A percentile compares a stretch with the other conserved stretches of the same genome.
These are phyloP conservation scores for Nemapogon koenigi DNA, from an alignment of 2,888 invertebrate species.

Conservation along the genomic window DNA sequence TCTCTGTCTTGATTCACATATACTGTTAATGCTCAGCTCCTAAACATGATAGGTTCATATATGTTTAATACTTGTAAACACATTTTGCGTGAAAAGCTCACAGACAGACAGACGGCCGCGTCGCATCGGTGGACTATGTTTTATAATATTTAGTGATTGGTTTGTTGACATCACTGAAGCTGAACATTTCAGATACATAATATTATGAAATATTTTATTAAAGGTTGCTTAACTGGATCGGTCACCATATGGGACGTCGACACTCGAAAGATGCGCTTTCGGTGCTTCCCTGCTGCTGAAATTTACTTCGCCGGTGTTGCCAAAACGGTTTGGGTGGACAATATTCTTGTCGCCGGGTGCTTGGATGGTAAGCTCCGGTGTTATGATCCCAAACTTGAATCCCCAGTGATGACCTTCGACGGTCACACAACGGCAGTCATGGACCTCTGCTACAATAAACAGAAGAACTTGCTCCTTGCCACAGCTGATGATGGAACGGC, in stretches of 20 bases:
- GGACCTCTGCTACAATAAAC: constrained; percentile 72
- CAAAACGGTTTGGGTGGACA: constrained; percentile 60
- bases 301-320: constrained; percentile 62
- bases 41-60: too few species aligned
- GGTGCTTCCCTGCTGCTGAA: constrained; percentile 54
- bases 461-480: constrained; percentile 69
- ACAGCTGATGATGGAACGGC: constrained; percentile 81
- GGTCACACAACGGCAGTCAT: constrained; percentile 81
- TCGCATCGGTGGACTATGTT: too few species aligned
- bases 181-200: too few species aligned
- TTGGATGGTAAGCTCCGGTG: constrained; percentile 82
- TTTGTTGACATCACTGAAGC: too few species aligned
- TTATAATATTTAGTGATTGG: too few species aligned
- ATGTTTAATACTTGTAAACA: too few species aligned
- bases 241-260: constrained; percentile 85
- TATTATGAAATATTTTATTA: too few species aligned
- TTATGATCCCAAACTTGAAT: constrained; percentile 78
- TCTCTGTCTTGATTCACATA: too few species aligned
- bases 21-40: too few species aligned
- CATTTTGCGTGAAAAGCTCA: too few species aligned
- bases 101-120: too few species aligned
- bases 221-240: constrained; percentile 78
- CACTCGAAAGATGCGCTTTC: constrained; percentile 68
- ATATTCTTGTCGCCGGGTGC: constrained; percentile 69
- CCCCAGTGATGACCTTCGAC: constrained; percentile 63